Conservation (phyloP, 2,113 vertebrate genomes). For the Choloepus hoffmanni region DNA sequence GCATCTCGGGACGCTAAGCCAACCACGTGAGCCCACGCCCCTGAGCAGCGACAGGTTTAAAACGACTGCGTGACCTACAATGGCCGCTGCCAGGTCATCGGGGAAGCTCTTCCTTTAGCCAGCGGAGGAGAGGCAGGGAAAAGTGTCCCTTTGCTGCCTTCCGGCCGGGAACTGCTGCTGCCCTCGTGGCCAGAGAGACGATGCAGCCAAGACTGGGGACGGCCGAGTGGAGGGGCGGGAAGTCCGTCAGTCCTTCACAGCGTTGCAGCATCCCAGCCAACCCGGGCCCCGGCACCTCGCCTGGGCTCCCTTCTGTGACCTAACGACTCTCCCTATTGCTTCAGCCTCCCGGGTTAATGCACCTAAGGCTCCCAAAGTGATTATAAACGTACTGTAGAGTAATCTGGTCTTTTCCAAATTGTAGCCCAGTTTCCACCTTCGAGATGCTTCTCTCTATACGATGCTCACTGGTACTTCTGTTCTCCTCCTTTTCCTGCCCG, state of each 20-base stretch:
- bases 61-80: background rate
- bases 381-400: background rate
- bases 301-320: too few species aligned
- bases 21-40: background rate
- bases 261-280: too few species aligned
- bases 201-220: background rate
- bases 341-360: too few species aligned
- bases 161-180: background rate
- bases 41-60: background rate
- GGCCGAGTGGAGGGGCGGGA: background rate
- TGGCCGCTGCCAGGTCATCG: background rate
- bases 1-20: background rate
- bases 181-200: background rate
- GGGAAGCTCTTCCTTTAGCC: background rate
- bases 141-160: background rate
- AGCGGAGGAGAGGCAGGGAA: too few species aligned
- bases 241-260: background rate
- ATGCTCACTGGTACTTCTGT: too few species aligned
- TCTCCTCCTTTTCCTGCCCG: background rate
- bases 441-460: background rate
- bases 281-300: background rate
- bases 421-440: background rate
- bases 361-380: background rate
- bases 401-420: background rate
- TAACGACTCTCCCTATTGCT: background rate